A percentile compares a stretch with the other conserved stretches of the same genome.
Conservation (phyloP, 2,797 vertebrate species). For the Typhlichthys subterraneus region DNA sequence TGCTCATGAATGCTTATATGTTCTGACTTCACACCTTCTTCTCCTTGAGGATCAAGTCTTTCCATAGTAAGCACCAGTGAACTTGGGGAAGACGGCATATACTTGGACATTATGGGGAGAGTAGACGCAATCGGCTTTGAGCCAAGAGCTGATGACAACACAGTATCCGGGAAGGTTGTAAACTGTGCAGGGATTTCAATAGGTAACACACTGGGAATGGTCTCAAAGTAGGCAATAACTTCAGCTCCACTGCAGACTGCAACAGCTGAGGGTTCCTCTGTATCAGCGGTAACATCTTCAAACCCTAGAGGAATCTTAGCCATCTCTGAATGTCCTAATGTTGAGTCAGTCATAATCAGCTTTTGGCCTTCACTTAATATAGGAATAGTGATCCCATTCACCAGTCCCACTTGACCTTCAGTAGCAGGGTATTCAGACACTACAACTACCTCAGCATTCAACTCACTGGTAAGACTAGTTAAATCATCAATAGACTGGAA, state of each 20-base stretch:
- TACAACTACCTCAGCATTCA: conserved; percentile 51
- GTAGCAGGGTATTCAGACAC: conserved; percentile 43
- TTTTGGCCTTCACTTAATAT: conserved; percentile 38
- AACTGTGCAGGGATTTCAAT: conserved; percentile 8
- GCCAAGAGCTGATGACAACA: conserved; percentile 70
- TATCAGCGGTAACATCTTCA: conserved; percentile 38
- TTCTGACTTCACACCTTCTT: conserved; percentile 39
- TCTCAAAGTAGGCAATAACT: conserved; percentile 75
- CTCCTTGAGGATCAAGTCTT: conserved; percentile 45
- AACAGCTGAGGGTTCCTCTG: conserved; percentile 30
- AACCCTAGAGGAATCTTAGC: conserved; percentile 8
- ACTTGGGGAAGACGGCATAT: conserved; percentile 25
- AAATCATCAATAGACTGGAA: conserved; percentile 45
- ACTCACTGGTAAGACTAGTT: conserved; percentile 1
- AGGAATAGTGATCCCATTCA: conserved; percentile 40
- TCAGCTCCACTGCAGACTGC: conserved; percentile 26
- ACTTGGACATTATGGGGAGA: conserved; percentile 78
- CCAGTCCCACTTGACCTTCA: conserved; percentile 39
- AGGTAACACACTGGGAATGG: conserved; percentile 65
- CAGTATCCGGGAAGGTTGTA: conserved; percentile 51
- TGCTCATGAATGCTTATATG: conserved; percentile 30
- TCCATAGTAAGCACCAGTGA: conserved; percentile 52
- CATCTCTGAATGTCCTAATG: neutral
- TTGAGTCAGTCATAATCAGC: conserved; percentile 19
- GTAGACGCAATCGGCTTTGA: conserved; percentile 77